phyloP scores from a whole-genome alignment of 2,113 vertebrate genomes.

The Cranoglanis bouderius region DNA sequence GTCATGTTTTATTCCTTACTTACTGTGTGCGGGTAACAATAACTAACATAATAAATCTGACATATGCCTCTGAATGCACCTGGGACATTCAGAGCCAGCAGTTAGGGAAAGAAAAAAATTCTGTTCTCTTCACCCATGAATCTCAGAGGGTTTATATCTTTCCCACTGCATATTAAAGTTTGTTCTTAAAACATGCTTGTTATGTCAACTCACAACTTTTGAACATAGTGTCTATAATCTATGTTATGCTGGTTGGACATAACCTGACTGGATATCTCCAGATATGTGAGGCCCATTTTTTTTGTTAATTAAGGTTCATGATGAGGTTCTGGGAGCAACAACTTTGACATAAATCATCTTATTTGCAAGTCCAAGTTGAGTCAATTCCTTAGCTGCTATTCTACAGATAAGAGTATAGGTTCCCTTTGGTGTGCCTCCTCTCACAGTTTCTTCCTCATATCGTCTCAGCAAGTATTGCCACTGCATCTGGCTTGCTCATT shows the following conservation, averaged over 20 bases:
- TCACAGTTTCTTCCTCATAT: background rate
- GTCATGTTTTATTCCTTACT: background rate
- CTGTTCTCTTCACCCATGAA: slow-evolving; percentile 14
- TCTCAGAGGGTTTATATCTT: slow-evolving; percentile 34
- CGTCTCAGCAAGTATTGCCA: background rate
- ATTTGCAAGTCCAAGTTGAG: background rate
- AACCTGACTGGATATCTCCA: background rate
- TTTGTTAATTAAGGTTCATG: background rate
- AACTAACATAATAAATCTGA: slow-evolving; percentile 15
- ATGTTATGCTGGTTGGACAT: background rate
- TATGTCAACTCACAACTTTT: slow-evolving; percentile 31
- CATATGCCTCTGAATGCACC: slow-evolving; percentile 5
- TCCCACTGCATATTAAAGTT: slow-evolving; percentile 14
- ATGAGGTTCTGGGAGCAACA: background rate
- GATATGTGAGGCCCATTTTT: slow-evolving; percentile 10
- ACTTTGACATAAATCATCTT: background rate
- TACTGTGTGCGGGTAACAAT: background rate
- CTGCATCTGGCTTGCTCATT: slow-evolving; percentile 21
- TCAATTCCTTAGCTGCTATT: background rate
- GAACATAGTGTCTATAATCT: slow-evolving; percentile 24
- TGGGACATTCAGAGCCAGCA: slow-evolving; percentile 9
- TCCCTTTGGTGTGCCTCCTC: background rate
- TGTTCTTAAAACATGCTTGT: slow-evolving; percentile 38
- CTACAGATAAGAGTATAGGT: background rate
- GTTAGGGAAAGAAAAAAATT: slow-evolving; percentile 15